These are phyloP conservation scores for Cepphus grylle DNA, from an alignment of 2,113 vertebrate species.

Conservation along the genomic window DNA sequence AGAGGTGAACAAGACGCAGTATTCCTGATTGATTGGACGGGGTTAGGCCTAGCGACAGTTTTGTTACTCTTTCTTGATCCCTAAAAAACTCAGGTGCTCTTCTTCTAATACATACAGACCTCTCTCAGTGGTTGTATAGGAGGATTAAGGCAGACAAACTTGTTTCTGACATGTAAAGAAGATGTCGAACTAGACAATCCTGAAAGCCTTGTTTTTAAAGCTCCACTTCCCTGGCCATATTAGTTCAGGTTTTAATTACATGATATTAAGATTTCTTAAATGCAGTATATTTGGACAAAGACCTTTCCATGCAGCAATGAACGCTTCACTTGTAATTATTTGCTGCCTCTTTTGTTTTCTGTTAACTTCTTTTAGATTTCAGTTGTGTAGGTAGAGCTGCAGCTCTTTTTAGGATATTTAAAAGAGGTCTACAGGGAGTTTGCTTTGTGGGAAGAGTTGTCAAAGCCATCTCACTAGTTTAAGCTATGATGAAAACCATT, in stretches of 20 bases:
- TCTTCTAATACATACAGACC: background rate
- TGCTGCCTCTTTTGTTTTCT: background rate
- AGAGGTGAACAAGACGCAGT: background rate
- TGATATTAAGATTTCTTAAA: background rate
- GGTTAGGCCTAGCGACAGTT: background rate
- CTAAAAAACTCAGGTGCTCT: background rate
- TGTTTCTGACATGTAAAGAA: background rate
- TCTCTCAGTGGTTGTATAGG: background rate
- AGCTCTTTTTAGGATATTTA: background rate
- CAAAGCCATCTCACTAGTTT: background rate
- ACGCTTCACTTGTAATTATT: background rate
- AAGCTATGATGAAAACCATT: background rate
- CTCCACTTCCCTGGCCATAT: background rate
- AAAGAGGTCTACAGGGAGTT: background rate
- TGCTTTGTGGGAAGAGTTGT: background rate
- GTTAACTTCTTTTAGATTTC: background rate
- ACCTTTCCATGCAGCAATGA: background rate
- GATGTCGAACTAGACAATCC: constrained; percentile 31
- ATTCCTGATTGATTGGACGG: background rate
- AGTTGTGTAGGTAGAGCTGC: background rate
- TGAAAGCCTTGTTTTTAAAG: constrained; percentile 50
- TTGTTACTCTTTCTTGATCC: background rate
- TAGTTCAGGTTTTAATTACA: constrained; percentile 29
- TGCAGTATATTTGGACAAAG: background rate
- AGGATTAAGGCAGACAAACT: constrained; percentile 17